A percentile compares a stretch with the other conserved stretches of the same genome.
These are phyloP conservation scores for Polyploca ridens DNA, from an alignment of 2,888 invertebrate species.

Conservation along the genomic window DNA sequence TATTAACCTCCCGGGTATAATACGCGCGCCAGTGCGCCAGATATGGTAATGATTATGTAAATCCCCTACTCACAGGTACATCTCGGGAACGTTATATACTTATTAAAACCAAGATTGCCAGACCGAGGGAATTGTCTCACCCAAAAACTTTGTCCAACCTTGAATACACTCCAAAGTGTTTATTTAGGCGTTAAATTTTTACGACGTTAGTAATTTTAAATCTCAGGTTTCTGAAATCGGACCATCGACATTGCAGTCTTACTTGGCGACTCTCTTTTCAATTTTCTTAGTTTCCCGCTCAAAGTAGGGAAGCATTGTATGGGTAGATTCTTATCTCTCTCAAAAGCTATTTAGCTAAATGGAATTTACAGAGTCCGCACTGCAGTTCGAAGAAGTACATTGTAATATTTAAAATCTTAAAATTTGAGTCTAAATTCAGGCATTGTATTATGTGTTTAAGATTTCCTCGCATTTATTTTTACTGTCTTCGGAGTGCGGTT, in stretches of 20 bases:
- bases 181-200: slow-evolving; percentile 75
- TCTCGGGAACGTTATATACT: slow-evolving; percentile 82
- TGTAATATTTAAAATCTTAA: slow-evolving; percentile 83
- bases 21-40: slow-evolving; percentile 83
- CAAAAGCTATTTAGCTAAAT: slow-evolving; percentile 84
- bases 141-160: slow-evolving; percentile 70
- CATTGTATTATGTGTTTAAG: slow-evolving; percentile 76
- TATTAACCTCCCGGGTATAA: slow-evolving; percentile 84
- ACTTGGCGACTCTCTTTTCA: slow-evolving; percentile 83
- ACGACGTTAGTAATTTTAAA: slow-evolving; percentile 75
- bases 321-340: slow-evolving; percentile 83
- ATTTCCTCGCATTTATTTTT: slow-evolving; percentile 63
- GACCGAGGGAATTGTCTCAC: slow-evolving; percentile 71
- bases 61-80: slow-evolving; percentile 82
- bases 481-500: slow-evolving; percentile 44
- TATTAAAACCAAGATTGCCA: slow-evolving; percentile 83
- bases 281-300: slow-evolving; percentile 82
- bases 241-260: slow-evolving; percentile 75
- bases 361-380: slow-evolving; percentile 84
- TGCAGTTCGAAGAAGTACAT: slow-evolving; percentile 83
- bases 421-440: slow-evolving; percentile 76
- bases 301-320: slow-evolving; percentile 80
- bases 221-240: slow-evolving; percentile 79
- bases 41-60: slow-evolving; percentile 85
- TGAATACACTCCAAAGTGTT: slow-evolving; percentile 63